Conservation (phyloP, 2,113 vertebrate species). For the Takifugu flavidus region DNA sequence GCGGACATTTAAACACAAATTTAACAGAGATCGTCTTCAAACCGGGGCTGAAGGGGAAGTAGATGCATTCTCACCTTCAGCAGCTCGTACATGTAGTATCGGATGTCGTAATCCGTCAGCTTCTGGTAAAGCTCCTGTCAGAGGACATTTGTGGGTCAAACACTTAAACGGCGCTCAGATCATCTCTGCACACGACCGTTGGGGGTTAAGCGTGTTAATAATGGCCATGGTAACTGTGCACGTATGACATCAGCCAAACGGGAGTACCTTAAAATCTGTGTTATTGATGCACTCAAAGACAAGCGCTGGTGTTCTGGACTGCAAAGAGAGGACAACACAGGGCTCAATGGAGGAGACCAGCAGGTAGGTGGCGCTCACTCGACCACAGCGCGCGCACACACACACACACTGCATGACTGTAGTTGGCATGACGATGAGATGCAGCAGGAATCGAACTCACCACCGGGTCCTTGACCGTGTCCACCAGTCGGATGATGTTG, state of each 20-base stretch:
- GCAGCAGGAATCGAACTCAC: constrained; percentile 71
- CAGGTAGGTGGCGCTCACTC: not conserved
- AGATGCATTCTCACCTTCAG: constrained; percentile 85
- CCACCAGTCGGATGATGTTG: constrained; percentile 97
- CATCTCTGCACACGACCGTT: not conserved
- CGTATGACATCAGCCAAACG: constrained; percentile 35
- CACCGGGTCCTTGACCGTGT: constrained; percentile 98
- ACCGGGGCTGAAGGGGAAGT: not conserved
- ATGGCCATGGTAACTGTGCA: constrained; percentile 36
- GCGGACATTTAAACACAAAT: not conserved
- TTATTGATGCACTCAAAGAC: constrained; percentile 99
- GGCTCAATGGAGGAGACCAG: constrained; percentile 42
- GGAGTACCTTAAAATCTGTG: constrained; percentile 97
- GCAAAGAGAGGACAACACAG: constrained; percentile 64
- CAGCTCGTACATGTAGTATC: constrained; percentile 99
- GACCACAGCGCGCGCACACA: not conserved
- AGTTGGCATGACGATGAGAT: not conserved
- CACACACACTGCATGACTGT: constrained; percentile 22
- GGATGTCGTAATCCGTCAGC: constrained; percentile 98
- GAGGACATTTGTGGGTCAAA: constrained; percentile 14
- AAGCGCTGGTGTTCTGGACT: constrained; percentile 98
- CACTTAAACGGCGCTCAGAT: not conserved
- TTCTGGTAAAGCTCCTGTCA: constrained; percentile 98
- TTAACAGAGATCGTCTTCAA: not conserved
- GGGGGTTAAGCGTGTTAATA: constrained; percentile 33